Evolutionary conservation across 2,113 vertebrate species (phyloP).

Genomic region (Nestor notabilis): DNA sequence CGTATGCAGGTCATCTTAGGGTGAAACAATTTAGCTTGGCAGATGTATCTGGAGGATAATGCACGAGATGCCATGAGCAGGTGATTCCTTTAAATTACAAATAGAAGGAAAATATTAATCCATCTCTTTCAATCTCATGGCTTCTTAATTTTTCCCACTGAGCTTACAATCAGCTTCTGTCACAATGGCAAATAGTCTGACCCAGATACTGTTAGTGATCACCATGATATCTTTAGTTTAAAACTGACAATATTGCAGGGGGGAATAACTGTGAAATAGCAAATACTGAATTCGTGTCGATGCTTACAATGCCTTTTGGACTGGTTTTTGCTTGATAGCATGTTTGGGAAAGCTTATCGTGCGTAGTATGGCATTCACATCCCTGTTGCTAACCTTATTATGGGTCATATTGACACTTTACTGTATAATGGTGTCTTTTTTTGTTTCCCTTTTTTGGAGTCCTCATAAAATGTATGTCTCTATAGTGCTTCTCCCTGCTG

Average conservation of each 20-base stretch:
- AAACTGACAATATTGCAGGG: not conserved
- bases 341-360: not conserved
- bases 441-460: not conserved
- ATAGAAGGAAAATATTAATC: not conserved
- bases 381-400: not conserved
- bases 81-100: not conserved
- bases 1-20: not conserved
- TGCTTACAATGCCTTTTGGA: not conserved
- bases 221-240: not conserved
- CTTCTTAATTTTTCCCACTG: not conserved
- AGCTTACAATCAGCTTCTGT: not conserved
- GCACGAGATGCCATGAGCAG: not conserved
- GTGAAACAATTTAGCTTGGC: not conserved
- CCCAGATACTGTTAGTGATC: not conserved
- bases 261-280: not conserved
- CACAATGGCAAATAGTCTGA: not conserved
- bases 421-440: not conserved
- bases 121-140: not conserved
- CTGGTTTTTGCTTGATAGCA: not conserved
- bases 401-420: not conserved
- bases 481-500: not conserved
- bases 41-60: not conserved
- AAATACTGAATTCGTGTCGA: not conserved
- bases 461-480: not conserved
- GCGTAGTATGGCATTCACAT: not conserved